Evolutionary conservation across 2,888 invertebrate genomes (phyloP), one percentile per base, ranked within the genome.

Genomic region (Meiosimyza platycephala): DNA sequence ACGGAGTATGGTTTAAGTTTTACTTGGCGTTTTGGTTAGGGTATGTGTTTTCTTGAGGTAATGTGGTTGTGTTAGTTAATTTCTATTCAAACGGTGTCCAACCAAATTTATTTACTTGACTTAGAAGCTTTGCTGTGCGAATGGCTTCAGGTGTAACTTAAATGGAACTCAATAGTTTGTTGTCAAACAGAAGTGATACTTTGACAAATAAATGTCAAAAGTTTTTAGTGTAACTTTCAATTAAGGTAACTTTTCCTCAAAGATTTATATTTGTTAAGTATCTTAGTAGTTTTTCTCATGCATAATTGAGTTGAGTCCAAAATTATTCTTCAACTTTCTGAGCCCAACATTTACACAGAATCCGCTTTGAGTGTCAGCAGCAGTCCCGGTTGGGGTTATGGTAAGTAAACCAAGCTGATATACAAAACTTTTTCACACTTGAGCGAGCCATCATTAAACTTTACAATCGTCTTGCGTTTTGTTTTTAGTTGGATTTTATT

Each of bases 21-120:
- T 15, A 12, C 6, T 13, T 15, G 50, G 28, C 28, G 28, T 40
- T 7, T 40, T 9, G 40, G 40, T 40, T 6, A 9, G 40, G 9
- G 6, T 40, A 6, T 40, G 40, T 40, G 6, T 9, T 40, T 40
- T 40, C 40, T 40, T 40, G 40, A 40, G 40, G 40, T 40, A 40
- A 40, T 22, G 22, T 50, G 71, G 71, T 67, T 72, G 60, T 52
- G 67, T 11, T 40, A 67, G 74, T 72, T 75, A 72, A 73, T 75
- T 76, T 75, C 62, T 62, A 75, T 75, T 72, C 75, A 75, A 75
- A 75, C 73, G 65, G 60, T 12, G 62, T 62, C 52, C 28, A 48
- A n/a, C 48, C 57, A 68, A 15, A 59, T 16, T 55, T 7, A 63
- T 62, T 70, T 33, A 62, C 18, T 12, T n/a, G 22, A 52, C 57